Evolutionary conservation across 2,888 invertebrate species (phyloP), one percentile per base, ranked within the genome.

Genomic region (Callyntrura guangdongensis): DNA sequence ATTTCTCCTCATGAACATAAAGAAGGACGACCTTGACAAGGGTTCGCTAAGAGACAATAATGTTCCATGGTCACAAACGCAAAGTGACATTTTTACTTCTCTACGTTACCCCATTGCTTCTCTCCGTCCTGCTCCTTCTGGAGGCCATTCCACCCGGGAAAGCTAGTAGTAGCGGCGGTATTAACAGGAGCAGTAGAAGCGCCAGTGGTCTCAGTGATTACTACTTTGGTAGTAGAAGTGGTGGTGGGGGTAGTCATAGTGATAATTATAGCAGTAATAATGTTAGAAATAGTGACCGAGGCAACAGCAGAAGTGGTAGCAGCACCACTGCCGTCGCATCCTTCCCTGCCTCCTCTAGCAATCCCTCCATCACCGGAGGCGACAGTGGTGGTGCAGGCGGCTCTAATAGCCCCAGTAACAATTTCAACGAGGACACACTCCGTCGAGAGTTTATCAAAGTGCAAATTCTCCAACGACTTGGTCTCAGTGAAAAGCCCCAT

Each of bases 381-480:
- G 69, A 25, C 0, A 25, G 69, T 11, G 27, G 27, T 12, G 36
- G 56, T 79, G 53, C 9, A 9, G 74, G 20, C 17, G 20, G 14
- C 1, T 11, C 20, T 77, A 22, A 36, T 5, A 11, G 74, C 74
- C 49, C 20, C 25, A 47, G 1, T 25, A 77, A 47, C 22, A 77
- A 77, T 49, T 49, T 77, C 45, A 87, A 69, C 47, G 93, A 92
- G 84, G 93, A 93, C 27, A 59, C 81, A 11, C 90, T 93, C n/a
- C 92, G 93, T 22, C 90, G 92, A 74, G 93, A 93, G 90, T 91
- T 93, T 61, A 92, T 94, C 90, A 94, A 93, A 92, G 93, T 90
- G 64, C 93, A 94, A 92, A 94, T 94, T 69, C 92, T 94, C 11
- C 93, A 93, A 56, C 92, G 93, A 86, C 92, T 93, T 56, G 93